Evolutionary conservation across 2,888 invertebrate genomes (phyloP).

Genomic region (Argyresthia goedartella): DNA sequence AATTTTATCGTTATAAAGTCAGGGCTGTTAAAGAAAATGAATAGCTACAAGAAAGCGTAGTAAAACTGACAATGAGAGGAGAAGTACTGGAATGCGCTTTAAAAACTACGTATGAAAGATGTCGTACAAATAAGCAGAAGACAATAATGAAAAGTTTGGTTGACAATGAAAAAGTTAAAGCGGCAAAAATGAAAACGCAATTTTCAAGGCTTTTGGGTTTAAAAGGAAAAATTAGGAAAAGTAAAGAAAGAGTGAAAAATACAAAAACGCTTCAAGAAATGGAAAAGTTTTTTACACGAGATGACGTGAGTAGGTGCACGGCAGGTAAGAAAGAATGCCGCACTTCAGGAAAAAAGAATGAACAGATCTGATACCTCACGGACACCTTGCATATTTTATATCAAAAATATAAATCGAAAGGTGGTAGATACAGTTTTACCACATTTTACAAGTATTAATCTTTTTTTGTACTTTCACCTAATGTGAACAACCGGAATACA

Average conservation of each 20-base stretch:
- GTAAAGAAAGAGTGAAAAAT: neutral
- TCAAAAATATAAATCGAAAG: neutral
- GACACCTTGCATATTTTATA: neutral
- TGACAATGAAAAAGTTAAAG: neutral
- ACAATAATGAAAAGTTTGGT: neutral
- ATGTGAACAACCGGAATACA: neutral
- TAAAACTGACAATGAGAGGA: neutral
- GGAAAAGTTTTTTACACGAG: neutral
- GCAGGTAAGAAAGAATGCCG: neutral
- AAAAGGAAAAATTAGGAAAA: neutral
- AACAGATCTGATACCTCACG: neutral
- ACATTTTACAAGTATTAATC: slow-evolving; percentile 3
- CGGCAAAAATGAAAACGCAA: neutral
- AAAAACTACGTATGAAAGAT: neutral
- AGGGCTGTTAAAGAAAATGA: neutral
- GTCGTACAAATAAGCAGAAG: neutral
- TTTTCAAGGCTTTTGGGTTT: neutral
- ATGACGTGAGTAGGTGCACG: neutral
- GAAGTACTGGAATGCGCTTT: neutral
- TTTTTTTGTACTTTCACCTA: slow-evolving; percentile 3
- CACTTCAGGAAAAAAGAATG: neutral
- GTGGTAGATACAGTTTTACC: neutral
- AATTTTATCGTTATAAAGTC: neutral
- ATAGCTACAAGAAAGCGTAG: neutral
- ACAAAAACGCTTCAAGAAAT: neutral